Conservation (phyloP, 92 coral and sea anemone genomes). For the Porites cylindrica region DNA sequence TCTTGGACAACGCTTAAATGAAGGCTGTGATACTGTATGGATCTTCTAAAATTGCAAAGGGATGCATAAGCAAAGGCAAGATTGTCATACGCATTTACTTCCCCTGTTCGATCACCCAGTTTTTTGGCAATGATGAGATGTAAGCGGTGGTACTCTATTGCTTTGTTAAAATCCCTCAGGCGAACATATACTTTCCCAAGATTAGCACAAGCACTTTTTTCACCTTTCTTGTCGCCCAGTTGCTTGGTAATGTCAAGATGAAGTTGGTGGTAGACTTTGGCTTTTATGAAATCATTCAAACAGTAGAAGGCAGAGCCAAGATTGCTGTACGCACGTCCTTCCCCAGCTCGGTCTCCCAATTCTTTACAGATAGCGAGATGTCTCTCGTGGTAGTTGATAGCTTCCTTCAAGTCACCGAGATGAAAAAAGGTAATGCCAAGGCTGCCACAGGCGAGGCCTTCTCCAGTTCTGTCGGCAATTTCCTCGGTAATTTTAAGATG, state of each 20-base stretch:
- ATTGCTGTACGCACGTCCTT: slow-evolving; percentile 4
- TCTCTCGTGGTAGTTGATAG: not conserved
- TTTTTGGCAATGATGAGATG: slow-evolving; percentile 4
- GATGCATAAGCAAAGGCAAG: slow-evolving; percentile 10
- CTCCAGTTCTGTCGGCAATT: slow-evolving; percentile 6
- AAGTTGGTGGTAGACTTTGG: not conserved
- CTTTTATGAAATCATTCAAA: not conserved
- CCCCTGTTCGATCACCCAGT: not conserved
- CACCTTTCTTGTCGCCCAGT: not conserved
- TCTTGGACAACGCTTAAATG: slow-evolving; percentile 1
- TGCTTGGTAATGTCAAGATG: not conserved
- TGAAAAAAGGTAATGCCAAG: not conserved
- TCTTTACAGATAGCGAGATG: slow-evolving; percentile 6
- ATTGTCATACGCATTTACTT: slow-evolving; percentile 7
- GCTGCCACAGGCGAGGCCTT: not conserved
- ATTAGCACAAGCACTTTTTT: slow-evolving; percentile 7
- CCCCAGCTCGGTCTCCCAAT: slow-evolving; percentile 10
- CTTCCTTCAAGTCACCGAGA: not conserved
- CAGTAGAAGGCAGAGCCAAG: not conserved
- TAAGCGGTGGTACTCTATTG: slow-evolving; percentile 2
- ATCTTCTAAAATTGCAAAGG: not conserved
- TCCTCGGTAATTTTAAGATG: slow-evolving; percentile 4
- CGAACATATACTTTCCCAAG: not conserved
- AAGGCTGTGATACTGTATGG: slow-evolving; percentile 9
- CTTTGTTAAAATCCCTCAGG: not conserved